Evolutionary conservation across 2,888 invertebrate species (phyloP).

Genomic region (Julus scanicus): DNA sequence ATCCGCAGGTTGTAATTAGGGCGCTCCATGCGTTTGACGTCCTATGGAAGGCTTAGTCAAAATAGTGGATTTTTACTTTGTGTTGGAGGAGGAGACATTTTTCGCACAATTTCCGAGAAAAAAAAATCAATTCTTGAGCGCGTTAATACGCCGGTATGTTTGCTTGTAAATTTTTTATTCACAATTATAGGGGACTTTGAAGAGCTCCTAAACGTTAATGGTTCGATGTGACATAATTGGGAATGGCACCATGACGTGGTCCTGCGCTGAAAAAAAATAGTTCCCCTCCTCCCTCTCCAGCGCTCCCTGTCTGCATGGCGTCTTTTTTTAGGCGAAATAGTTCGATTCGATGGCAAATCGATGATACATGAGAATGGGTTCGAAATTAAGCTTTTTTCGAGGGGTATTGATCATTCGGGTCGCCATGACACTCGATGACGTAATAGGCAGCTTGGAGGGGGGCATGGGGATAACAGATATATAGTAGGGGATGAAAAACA

Average conservation of each 20-base stretch:
- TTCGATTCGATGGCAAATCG: constrained; percentile 16
- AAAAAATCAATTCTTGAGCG: background rate
- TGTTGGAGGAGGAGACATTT: background rate
- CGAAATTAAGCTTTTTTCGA: background rate
- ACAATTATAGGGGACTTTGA: constrained; percentile 37
- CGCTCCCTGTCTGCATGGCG: background rate
- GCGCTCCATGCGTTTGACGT: background rate
- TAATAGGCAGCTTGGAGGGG: constrained; percentile 1
- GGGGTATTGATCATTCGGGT: constrained; percentile 40
- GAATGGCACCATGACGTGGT: background rate
- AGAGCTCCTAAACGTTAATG: constrained; percentile 34
- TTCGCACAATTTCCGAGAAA: background rate
- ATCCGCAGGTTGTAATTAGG: constrained; percentile 47
- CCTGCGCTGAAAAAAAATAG: background rate
- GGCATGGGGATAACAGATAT: background rate
- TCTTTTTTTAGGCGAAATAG: background rate
- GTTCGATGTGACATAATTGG: background rate
- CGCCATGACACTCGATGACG: constrained; percentile 54
- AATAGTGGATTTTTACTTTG: background rate
- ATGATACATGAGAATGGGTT: constrained; percentile 1
- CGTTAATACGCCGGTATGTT: background rate
- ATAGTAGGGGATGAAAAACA: constrained; percentile 8
- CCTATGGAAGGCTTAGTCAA: background rate
- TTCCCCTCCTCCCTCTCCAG: background rate
- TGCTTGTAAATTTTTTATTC: constrained; percentile 26